Conservation (phyloP, 2,797 vertebrate genomes). For the Tapera naevia region DNA sequence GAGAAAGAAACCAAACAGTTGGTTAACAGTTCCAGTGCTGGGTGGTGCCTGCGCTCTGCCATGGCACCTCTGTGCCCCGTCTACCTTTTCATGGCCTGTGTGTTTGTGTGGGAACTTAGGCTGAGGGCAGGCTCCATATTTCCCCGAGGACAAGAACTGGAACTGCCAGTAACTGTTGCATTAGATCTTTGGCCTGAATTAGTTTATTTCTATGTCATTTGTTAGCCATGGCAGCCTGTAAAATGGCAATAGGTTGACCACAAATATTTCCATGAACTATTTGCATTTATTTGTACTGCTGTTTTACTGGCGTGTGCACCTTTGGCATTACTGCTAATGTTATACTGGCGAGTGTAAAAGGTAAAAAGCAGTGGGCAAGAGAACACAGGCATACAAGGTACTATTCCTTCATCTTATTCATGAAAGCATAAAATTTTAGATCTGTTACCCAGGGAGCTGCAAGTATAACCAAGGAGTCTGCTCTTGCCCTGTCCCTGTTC, state of each 20-base stretch:
- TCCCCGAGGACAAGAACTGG: background rate
- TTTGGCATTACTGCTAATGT: background rate
- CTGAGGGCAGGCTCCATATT: background rate
- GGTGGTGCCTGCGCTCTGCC: background rate
- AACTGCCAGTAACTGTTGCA: background rate
- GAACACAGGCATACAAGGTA: background rate
- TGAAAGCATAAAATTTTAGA: background rate
- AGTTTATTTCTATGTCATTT: background rate
- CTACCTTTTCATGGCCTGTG: background rate
- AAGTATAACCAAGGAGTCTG: background rate
- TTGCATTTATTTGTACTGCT: background rate
- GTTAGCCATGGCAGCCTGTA: background rate
- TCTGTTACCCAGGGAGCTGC: background rate
- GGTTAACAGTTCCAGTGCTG: background rate
- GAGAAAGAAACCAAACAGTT: background rate
- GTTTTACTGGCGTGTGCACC: background rate
- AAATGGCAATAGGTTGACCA: background rate
- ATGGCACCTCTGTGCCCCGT: background rate
- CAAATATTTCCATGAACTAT: background rate
- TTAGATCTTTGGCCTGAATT: rapidly evolving
- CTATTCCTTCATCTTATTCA: background rate
- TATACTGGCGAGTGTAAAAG: background rate
- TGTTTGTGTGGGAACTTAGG: background rate
- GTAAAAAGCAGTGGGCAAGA: background rate
- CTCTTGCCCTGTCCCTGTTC: background rate